A percentile compares a stretch with the other conserved stretches of the same genome.
Conservation (phyloP, 1,140 invertebrate species). For the Platorchestia sp. region DNA sequence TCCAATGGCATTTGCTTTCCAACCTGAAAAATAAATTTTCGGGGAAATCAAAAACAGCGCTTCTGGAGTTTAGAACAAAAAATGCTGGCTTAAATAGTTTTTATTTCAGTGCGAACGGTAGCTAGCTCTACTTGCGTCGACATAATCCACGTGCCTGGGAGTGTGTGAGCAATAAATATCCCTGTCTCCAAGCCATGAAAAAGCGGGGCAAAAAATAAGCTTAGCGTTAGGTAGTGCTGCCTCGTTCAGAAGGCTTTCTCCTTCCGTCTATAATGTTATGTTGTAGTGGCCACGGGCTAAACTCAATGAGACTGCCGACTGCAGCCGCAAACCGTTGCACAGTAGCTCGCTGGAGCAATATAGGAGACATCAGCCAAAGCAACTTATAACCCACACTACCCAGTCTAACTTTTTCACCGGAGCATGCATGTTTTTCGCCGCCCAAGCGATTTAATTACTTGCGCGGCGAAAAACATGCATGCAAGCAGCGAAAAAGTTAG, state of each 20-base stretch:
- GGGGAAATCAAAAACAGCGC: neutral
- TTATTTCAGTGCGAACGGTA: neutral
- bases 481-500: no score
- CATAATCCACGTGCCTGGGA: slow-evolving; percentile 4
- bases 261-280: slow-evolving; percentile 50
- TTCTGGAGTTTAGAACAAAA: neutral
- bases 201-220: slow-evolving; percentile 4
- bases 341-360: neutral
- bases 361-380: neutral
- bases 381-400: slow-evolving; percentile 2
- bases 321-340: slow-evolving; percentile 35
- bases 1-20: neutral
- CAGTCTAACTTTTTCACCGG: no score
- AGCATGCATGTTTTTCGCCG: no score
- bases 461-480: no score
- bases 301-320: slow-evolving; percentile 34
- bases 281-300: neutral
- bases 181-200: slow-evolving; percentile 46
- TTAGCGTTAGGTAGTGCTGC: slow-evolving; percentile 34
- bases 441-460: no score
- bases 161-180: slow-evolving; percentile 44
- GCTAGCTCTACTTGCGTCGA: neutral
- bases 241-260: slow-evolving; percentile 26
- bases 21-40: neutral
- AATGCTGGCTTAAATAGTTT: neutral